These are phyloP conservation scores for Pelmatolapia mariae DNA, from an alignment of 2,113 vertebrate species.

Conservation along the genomic window DNA sequence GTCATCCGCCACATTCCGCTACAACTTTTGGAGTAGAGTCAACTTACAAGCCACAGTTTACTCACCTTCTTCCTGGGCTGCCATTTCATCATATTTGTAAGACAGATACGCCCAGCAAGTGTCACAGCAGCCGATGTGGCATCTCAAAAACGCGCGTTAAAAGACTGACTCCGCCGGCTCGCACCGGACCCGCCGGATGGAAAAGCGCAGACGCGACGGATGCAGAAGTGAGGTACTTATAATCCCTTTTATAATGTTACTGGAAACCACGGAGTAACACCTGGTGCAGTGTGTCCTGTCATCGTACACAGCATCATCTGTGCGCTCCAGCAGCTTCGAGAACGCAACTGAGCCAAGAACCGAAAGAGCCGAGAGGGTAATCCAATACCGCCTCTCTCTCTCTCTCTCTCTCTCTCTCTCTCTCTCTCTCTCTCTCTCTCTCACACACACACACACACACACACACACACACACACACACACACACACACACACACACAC, in stretches of 20 bases:
- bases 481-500: accelerated
- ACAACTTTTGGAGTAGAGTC: conserved; percentile 4
- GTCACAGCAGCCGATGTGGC: conserved; percentile 45
- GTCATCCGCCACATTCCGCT: not conserved
- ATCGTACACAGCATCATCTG: conserved; percentile 5
- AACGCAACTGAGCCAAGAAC: not conserved
- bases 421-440: not conserved
- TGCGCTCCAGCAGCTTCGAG: not conserved
- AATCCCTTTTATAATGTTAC: not conserved
- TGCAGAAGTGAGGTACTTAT: conserved; percentile 46
- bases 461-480: not conserved
- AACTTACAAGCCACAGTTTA: not conserved
- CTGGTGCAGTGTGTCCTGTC: not conserved
- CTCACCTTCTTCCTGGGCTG: conserved; percentile 98
- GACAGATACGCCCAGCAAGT: conserved; percentile 72
- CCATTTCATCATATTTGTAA: conserved; percentile 98
- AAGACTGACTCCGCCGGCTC: not conserved
- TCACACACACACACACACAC: not conserved
- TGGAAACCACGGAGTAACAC: not conserved
- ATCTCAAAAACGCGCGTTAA: not conserved
- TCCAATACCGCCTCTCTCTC: not conserved
- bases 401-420: not conserved
- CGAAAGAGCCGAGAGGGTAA: not conserved
- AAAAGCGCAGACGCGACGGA: conserved; percentile 34
- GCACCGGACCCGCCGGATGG: not conserved